Base-by-base conservation (phyloP, 2,888 invertebrate species). In the Galeopsomyia nigrocyanea region DNA sequence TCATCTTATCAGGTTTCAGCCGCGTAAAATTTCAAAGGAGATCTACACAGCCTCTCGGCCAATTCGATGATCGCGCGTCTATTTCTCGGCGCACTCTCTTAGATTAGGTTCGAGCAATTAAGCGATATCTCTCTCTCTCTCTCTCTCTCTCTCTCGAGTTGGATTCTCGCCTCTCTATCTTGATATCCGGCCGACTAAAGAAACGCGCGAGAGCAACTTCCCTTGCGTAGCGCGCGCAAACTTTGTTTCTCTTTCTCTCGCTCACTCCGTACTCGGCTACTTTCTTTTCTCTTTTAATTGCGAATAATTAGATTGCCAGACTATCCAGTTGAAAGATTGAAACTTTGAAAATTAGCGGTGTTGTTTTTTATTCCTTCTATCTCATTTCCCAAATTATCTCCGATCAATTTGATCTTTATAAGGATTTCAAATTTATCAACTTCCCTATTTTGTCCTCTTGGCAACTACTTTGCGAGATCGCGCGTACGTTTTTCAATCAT, bases 81-180 rank as follows among this genome's bases (percentile, higher is more conserved):
- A 66, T 69, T 62, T 66, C 57, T 63, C 55, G 51, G 66, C 39
- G 39, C 63, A 74, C 70, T 76, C 76, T 74, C 65, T 62, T 63
- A 77, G 77, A 78, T 78, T 78, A 77, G 75, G 77, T 78, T 78
- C 76, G 63, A 73, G 65, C 77, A 78, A 78, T 78, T 76, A 78
- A 77, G 74, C 67, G 76, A 77, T 68, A 75, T 71, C 62, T 26
- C 26, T 26, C 26, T 26, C 26, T 26, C 26, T 26, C 26, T 26
- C 26, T 26, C 26, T 5, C 26, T 26, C 26, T 26, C 26, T 26
- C 26, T 26, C 26, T 39, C 68, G 51, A 62, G 68, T 66, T 65
- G 62, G 68, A 21, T 53, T 58, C 14, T 71, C 47, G 39, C 39
- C 14, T 66, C 55, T 61, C 58, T 61, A 10, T 70, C 50, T 60